These are phyloP conservation scores for Parthenolecanium corni DNA, from an alignment of 2,888 invertebrate genomes.

Conservation along the genomic window DNA sequence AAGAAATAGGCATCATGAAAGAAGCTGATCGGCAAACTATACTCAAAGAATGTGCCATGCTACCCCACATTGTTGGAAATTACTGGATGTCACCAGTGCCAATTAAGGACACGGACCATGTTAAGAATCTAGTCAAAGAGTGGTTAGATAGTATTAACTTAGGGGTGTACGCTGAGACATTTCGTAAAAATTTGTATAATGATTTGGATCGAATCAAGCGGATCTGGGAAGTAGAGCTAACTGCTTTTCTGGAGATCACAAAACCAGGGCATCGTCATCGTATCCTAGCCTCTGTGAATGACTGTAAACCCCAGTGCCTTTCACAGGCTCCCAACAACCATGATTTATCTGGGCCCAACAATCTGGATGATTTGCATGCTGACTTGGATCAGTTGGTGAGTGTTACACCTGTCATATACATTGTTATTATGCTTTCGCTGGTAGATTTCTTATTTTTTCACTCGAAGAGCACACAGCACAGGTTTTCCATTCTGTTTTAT, in stretches of 20 bases:
- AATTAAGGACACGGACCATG: slow-evolving; percentile 41
- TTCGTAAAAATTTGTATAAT: slow-evolving; percentile 77
- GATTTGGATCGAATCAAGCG: slow-evolving; percentile 84
- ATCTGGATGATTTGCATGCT: slow-evolving; percentile 58
- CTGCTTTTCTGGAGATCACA: slow-evolving; percentile 86
- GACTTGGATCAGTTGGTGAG: slow-evolving; percentile 62
- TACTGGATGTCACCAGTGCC: slow-evolving; percentile 36
- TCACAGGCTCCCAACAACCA: not conserved
- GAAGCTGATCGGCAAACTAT: slow-evolving; percentile 61
- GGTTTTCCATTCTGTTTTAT: too few relatives aligned
- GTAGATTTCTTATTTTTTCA: too few relatives aligned
- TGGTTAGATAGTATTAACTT: slow-evolving; percentile 70
- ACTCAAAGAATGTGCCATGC: slow-evolving; percentile 56
- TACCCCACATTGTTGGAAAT: slow-evolving; percentile 58
- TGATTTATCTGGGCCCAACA: slow-evolving; percentile 43
- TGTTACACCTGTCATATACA: slow-evolving; percentile 27
- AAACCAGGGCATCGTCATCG: slow-evolving; percentile 84
- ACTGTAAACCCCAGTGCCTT: slow-evolving; percentile 25
- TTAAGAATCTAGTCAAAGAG: slow-evolving; percentile 46
- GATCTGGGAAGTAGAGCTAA: slow-evolving; percentile 90
- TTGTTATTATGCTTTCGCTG: too few relatives aligned
- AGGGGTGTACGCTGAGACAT: slow-evolving; percentile 64
- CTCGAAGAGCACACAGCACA: too few relatives aligned
- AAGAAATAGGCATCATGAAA: slow-evolving; percentile 68
- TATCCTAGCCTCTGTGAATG: slow-evolving; percentile 56